Evolutionary conservation across 2,113 vertebrate species (phyloP).

Genomic region (Illadopsis cleaveri): DNA sequence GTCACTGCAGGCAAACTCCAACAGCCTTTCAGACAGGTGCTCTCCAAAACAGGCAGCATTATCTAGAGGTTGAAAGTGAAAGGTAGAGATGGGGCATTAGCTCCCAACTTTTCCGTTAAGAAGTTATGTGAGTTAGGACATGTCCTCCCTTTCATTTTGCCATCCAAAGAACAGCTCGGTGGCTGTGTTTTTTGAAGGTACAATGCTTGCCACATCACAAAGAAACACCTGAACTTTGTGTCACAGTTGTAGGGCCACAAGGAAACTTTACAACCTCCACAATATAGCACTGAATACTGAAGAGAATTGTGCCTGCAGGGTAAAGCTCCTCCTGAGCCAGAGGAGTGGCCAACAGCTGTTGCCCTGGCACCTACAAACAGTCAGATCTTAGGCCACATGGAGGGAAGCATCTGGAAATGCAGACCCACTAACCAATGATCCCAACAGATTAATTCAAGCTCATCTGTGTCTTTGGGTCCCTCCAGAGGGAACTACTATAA

Average conservation of each 20-base stretch:
- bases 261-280: background rate
- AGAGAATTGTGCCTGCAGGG: background rate
- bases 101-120: background rate
- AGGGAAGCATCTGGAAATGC: background rate
- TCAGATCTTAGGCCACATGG: background rate
- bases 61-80: background rate
- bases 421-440: background rate
- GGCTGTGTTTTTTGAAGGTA: background rate
- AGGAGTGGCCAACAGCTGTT: background rate
- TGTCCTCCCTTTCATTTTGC: background rate
- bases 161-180: background rate
- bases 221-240: background rate
- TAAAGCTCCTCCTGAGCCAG: background rate
- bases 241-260: background rate
- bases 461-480: rapidly evolving
- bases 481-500: background rate
- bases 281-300: background rate
- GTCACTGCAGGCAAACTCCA: background rate
- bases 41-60: background rate
- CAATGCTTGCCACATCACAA: background rate
- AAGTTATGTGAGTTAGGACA: background rate
- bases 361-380: background rate
- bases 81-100: background rate
- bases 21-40: background rate
- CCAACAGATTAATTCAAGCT: background rate